Evolutionary conservation across 1,140 invertebrate species (phyloP).

Genomic region (Phortica variegata): DNA sequence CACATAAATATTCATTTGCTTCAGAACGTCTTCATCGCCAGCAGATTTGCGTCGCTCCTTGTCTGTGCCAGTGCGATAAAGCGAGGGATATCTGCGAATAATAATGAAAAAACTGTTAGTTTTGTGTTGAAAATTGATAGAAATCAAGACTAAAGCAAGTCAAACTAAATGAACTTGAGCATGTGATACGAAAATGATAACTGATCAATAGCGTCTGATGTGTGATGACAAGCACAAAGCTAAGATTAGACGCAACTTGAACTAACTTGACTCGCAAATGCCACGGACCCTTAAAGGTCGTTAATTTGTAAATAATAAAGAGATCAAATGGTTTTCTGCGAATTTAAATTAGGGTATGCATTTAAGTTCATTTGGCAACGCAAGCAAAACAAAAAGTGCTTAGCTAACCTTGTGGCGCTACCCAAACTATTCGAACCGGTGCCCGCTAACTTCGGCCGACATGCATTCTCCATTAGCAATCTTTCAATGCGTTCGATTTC

Average conservation of each 20-base stretch:
- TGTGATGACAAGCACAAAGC: slow-evolving; percentile 10
- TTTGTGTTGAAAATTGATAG: background rate
- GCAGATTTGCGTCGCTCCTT: slow-evolving; percentile 71
- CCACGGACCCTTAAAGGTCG: slow-evolving; percentile 21
- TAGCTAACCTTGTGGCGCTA: slow-evolving; percentile 46
- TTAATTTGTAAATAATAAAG: slow-evolving; percentile 29
- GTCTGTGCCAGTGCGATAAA: slow-evolving; percentile 50
- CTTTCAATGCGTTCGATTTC: slow-evolving; percentile 65
- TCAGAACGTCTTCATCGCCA: slow-evolving; percentile 71
- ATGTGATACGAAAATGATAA: background rate
- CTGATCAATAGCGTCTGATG: background rate
- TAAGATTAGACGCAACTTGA: slow-evolving; percentile 2
- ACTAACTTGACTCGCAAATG: slow-evolving; percentile 36
- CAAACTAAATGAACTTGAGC: slow-evolving; percentile 18
- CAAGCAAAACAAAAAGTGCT: slow-evolving; percentile 3
- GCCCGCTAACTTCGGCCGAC: slow-evolving; percentile 45
- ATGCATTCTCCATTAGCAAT: slow-evolving; percentile 55
- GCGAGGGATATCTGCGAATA: slow-evolving; percentile 38
- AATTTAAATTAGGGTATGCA: background rate
- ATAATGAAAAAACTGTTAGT: background rate
- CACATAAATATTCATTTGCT: slow-evolving; percentile 74
- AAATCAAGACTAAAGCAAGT: background rate
- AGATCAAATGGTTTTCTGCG: slow-evolving; percentile 32
- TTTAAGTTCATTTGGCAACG: slow-evolving; percentile 16
- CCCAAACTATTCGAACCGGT: slow-evolving; percentile 55